phyloP scores from a whole-genome alignment of 2,888 invertebrate species.

The Ophion obscuratus region DNA sequence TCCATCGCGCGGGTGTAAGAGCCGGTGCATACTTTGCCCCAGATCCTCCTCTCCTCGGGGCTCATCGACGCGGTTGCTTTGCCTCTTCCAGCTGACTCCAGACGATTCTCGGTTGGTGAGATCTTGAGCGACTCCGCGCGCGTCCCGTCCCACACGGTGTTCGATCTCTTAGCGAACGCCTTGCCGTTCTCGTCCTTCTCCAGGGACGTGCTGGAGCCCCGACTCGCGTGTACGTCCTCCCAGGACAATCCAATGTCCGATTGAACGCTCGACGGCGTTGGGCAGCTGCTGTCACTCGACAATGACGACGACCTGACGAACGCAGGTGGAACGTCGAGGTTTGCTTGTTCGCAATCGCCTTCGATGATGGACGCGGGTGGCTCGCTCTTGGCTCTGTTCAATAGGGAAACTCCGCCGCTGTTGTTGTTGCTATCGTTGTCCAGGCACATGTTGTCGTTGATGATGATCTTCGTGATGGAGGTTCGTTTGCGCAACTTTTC shows the following conservation, averaged over 20 bases:
- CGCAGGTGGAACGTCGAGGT: constrained; percentile 70
- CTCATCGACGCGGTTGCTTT: constrained; percentile 64
- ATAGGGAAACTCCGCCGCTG: constrained; percentile 46
- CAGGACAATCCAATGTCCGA: constrained; percentile 79
- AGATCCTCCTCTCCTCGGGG: constrained; percentile 77
- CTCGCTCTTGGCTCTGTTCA: constrained; percentile 69
- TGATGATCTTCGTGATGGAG: constrained; percentile 79
- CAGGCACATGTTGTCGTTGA: constrained; percentile 75
- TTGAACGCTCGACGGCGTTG: constrained; percentile 78
- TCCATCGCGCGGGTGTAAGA: constrained; percentile 84
- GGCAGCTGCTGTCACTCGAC: constrained; percentile 80
- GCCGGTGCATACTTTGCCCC: constrained; percentile 84
- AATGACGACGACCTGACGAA: constrained; percentile 77
- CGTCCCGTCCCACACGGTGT: constrained; percentile 64
- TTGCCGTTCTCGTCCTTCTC: constrained; percentile 73
- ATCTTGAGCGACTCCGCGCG: constrained; percentile 54
- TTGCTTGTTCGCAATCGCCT: constrained; percentile 66
- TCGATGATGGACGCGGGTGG: constrained; percentile 54
- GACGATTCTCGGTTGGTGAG: constrained; percentile 40
- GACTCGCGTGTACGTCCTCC: constrained; percentile 77
- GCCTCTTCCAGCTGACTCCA: constrained; percentile 58
- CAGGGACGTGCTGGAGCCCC: constrained; percentile 67
- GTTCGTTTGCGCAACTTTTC: constrained; percentile 80
- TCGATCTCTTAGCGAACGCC: constrained; percentile 41
- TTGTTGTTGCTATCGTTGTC: constrained; percentile 70